Evolutionary conservation across 2,888 invertebrate species (phyloP).

Genomic region (Polydrusus tereticollis): DNA sequence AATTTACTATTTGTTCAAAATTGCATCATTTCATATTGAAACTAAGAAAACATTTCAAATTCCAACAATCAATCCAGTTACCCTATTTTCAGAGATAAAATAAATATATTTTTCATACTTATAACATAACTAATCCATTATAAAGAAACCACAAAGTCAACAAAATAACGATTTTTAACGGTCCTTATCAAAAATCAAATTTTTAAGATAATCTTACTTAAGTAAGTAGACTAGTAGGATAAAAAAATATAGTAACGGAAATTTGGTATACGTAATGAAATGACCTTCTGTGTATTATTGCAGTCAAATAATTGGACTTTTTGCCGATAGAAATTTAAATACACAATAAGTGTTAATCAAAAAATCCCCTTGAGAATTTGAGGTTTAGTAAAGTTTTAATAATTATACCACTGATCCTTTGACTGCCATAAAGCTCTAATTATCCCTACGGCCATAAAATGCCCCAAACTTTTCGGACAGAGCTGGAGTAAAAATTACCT

Average conservation of each 20-base stretch:
- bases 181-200: constrained; percentile 10
- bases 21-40: background rate
- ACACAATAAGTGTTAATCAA: too few species aligned
- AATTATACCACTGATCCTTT: too few species aligned
- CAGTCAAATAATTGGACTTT: too few species aligned
- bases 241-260: background rate
- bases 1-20: too few species aligned
- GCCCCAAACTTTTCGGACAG: too few species aligned
- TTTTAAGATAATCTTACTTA: background rate
- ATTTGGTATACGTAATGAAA: background rate
- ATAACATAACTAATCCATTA: background rate
- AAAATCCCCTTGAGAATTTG: too few species aligned
- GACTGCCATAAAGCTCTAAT: too few species aligned
- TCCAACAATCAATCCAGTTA: background rate
- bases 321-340: too few species aligned
- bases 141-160: background rate
- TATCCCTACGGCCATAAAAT: too few species aligned
- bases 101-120: background rate
- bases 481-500: too few species aligned
- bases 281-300: too few species aligned
- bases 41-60: background rate
- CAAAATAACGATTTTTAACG: background rate
- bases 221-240: background rate
- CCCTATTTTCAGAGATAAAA: background rate
- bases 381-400: too few species aligned